These are phyloP conservation scores for Chironomus striatipennis DNA, from an alignment of 1,140 invertebrate genomes.

Conservation along the genomic window DNA sequence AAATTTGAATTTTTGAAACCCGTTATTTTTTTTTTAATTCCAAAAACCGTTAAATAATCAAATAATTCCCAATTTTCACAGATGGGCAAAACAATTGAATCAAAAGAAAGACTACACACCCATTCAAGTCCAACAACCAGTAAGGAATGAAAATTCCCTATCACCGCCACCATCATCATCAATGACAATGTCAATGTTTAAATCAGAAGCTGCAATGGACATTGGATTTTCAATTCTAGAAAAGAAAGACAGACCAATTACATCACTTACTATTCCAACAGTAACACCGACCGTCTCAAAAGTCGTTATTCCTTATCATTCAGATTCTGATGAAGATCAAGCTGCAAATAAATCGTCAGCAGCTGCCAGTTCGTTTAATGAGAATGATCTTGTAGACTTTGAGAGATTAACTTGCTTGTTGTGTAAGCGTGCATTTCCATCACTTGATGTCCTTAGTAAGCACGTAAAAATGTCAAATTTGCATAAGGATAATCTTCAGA, in stretches of 20 bases:
- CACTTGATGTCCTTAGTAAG: conserved; percentile 76
- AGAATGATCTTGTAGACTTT: conserved; percentile 68
- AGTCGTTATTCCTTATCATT: conserved; percentile 69
- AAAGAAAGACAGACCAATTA: conserved; percentile 42
- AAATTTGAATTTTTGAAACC: too few species aligned
- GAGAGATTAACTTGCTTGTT: conserved; percentile 86
- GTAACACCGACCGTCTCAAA: conserved; percentile 30
- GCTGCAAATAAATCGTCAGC: conserved; percentile 57
- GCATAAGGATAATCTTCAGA: conserved; percentile 87
- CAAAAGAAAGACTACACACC: conserved; percentile 79
- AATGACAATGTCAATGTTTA: not conserved
- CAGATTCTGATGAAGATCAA: conserved; percentile 38
- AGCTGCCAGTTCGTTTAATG: conserved; percentile 49
- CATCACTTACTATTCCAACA: conserved; percentile 27
- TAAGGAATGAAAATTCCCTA: conserved; percentile 30
- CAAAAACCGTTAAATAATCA: not conserved
- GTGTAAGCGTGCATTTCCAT: conserved; percentile 91
- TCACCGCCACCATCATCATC: not conserved
- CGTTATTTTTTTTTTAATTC: too few species aligned
- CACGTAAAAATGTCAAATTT: conserved; percentile 91
- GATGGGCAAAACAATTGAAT: conserved; percentile 95
- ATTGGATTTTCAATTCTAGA: conserved; percentile 83
- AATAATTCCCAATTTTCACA: not conserved
- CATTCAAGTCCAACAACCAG: conserved; percentile 32
- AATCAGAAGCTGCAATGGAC: conserved; percentile 63